Evolutionary conservation across 92 coral and sea anemone genomes (phyloP), one percentile per base, ranked within the genome.

Genomic region (Siderastrea siderea): DNA sequence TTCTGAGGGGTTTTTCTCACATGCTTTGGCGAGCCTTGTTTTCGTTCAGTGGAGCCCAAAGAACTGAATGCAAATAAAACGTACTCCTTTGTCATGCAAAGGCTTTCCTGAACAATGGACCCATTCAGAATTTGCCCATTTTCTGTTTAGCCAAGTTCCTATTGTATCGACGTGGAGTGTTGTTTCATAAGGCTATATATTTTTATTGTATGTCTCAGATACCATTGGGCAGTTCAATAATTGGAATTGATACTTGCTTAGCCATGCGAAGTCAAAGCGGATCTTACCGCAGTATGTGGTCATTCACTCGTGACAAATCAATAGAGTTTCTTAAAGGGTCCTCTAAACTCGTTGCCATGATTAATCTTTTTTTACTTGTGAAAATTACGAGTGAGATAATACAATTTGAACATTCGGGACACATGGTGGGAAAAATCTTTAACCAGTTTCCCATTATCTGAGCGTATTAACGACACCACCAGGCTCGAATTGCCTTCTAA

Each of bases 371-470:
- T 55, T 50, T 52, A 15, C 86, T 55, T 82, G 77, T 54, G 77
- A 82, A 82, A 53, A 70, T 82, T 61, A 51, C 49, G 63, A 60
- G 63, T 50, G 65, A 73, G 49, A 63, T 84, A 61, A 84, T 49
- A 73, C 52, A 74, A 73, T 84, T 84, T 84, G 49, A 84, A 55
- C 87, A 3, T 84, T 74, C 59, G 73, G 26, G 87, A 84, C 80
- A 84, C 87, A 84, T 84, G 87, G 80, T 84, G 87, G 87, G 81
- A 84, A 84, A 84, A 50, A 60, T 73, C 73, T 60, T 60, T 54
- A 84, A 53, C 87, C 61, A 52, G 71, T 57, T 73, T 84, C 81
- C 87, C 73, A 84, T 74, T 73, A 74, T 74, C 60, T 75, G 50
- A 61, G 54, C 73, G 47, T 73, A 73, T 84, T 73, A 71, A 61